These are phyloP conservation scores for Villa cingulata DNA, from an alignment of 2,888 invertebrate species.

Conservation along the genomic window DNA sequence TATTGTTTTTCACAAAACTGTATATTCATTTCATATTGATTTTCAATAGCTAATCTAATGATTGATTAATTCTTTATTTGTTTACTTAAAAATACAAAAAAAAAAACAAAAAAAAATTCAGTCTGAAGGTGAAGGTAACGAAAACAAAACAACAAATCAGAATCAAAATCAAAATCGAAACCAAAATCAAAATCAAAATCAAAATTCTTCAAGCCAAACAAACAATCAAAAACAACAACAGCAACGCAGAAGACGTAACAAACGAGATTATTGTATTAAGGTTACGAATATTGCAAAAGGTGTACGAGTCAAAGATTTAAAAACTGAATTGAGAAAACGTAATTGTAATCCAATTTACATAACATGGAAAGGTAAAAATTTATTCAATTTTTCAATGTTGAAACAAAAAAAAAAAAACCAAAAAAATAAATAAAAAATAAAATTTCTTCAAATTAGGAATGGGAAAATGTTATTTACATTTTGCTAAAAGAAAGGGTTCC, in stretches of 20 bases:
- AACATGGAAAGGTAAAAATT: slow-evolving; percentile 48
- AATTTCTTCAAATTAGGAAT: slow-evolving; percentile 40
- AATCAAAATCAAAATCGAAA: no score
- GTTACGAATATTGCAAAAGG: slow-evolving; percentile 59
- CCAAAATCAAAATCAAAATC: background rate
- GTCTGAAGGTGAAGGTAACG: slow-evolving; percentile 32
- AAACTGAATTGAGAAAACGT: slow-evolving; percentile 55
- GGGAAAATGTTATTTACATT: slow-evolving; percentile 61
- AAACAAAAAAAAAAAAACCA: no score
- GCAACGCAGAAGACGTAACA: slow-evolving; percentile 9
- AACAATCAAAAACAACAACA: background rate
- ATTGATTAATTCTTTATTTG: no score
- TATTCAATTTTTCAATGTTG: no score
- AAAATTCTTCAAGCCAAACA: background rate
- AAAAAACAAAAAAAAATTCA: no score
- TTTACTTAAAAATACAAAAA: no score
- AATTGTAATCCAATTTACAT: slow-evolving; percentile 64
- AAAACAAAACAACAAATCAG: slow-evolving; percentile 21
- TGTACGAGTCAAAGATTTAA: slow-evolving; percentile 59
- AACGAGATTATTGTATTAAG: slow-evolving; percentile 35
- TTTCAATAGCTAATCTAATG: no score
- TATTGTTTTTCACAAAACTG: no score
- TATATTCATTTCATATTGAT: no score
- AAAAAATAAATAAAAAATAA: no score
- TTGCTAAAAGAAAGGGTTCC: slow-evolving; percentile 48